Percentiles rank a stretch among this genome's conserved stretches.
These are phyloP conservation scores for Urocynchramus pylzowi DNA, from an alignment of 2,113 vertebrate species.

Conservation along the genomic window DNA sequence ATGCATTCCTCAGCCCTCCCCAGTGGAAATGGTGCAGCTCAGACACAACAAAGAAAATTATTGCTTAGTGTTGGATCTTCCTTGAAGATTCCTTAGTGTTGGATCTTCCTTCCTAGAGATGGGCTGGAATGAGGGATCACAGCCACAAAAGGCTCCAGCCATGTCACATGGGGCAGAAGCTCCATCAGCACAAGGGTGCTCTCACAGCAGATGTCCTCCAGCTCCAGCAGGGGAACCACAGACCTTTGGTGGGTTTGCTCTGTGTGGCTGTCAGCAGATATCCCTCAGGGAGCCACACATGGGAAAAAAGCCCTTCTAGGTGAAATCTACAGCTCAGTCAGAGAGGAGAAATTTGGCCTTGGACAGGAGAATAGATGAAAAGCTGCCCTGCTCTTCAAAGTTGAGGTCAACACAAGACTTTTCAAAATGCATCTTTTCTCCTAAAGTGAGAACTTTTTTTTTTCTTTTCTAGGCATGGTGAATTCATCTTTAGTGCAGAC, in stretches of 20 bases:
- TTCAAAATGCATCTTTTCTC: neutral
- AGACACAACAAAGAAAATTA: neutral
- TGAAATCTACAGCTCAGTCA: neutral
- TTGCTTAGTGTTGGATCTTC: neutral
- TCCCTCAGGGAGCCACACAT: neutral
- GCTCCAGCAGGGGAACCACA: neutral
- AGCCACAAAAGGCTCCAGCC: neutral
- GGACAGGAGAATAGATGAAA: neutral
- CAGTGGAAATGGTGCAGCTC: neutral
- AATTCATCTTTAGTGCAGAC: neutral
- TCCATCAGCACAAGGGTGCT: neutral
- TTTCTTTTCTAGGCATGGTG: neutral
- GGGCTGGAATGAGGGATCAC: neutral
- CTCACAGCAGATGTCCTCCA: neutral
- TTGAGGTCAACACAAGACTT: neutral
- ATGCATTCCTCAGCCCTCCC: neutral
- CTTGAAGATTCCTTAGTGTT: neutral
- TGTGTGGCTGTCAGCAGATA: neutral
- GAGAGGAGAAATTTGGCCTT: neutral
- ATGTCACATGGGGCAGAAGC: accelerated
- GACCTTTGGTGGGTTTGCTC: accelerated
- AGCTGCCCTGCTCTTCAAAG: neutral
- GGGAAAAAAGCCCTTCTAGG: neutral
- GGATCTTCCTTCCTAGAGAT: neutral
- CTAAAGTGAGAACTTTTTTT: neutral